Conservation (phyloP, 2,113 vertebrate species). For the Oostethus manadensis region DNA sequence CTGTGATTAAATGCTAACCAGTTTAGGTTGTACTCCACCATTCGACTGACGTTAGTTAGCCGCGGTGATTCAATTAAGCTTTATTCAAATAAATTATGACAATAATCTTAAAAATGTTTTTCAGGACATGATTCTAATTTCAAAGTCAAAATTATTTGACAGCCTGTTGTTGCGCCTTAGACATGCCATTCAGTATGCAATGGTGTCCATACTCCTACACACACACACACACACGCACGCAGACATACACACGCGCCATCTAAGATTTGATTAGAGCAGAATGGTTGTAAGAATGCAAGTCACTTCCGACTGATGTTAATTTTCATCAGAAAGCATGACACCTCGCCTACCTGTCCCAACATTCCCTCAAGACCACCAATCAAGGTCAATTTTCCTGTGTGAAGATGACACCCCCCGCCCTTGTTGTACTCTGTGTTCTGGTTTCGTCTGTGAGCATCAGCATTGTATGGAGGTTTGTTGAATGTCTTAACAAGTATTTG, state of each 20-base stretch:
- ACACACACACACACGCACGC: constrained; percentile 15
- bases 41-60: too few relatives aligned
- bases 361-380: constrained; percentile 30
- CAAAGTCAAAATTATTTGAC: constrained; percentile 3
- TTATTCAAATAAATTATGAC: neutral
- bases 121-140: constrained; percentile 12
- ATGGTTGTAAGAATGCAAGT: constrained; percentile 36
- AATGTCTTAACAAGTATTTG: neutral
- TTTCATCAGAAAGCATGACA: constrained; percentile 48
- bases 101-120: neutral
- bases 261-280: constrained; percentile 48
- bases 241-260: constrained; percentile 14
- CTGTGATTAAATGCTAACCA: too few relatives aligned
- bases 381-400: constrained; percentile 39
- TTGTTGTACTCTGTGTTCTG: constrained; percentile 3
- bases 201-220: neutral
- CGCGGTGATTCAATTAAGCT: too few relatives aligned
- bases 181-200: constrained; percentile 17
- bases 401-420: neutral
- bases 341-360: constrained; percentile 6
- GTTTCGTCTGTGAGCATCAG: neutral
- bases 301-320: constrained; percentile 40
- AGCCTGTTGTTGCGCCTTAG: constrained; percentile 1
- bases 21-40: too few relatives aligned
- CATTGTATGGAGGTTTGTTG: neutral